phyloP scores from a whole-genome alignment of 2,113 vertebrate genomes.

The Grus americana region DNA sequence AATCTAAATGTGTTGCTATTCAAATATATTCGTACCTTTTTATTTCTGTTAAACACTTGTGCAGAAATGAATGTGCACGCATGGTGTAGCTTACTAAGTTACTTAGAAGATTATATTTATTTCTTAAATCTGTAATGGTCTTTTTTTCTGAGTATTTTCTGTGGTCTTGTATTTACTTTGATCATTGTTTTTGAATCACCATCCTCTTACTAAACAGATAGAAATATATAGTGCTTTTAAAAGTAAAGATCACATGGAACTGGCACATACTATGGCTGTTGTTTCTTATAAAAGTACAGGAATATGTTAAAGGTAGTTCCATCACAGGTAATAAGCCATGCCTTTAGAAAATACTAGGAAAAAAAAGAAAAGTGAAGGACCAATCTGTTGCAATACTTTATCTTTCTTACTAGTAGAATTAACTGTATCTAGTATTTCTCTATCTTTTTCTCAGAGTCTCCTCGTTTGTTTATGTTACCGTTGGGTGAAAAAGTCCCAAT shows the following conservation, averaged over 20 bases:
- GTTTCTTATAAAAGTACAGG: neutral
- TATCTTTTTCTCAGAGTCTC: neutral
- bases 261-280: neutral
- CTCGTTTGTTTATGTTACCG: neutral
- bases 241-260: neutral
- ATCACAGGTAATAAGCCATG: neutral
- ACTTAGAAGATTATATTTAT: neutral
- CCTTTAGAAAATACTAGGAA: neutral
- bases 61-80: neutral
- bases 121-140: neutral
- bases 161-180: neutral
- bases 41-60: neutral
- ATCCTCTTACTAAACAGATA: neutral
- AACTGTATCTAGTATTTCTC: neutral
- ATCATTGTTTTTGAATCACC: neutral
- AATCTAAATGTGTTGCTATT: neutral
- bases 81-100: neutral
- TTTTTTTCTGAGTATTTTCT: neutral
- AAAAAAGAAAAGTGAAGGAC: neutral
- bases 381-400: neutral
- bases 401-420: neutral
- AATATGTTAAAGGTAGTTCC: neutral
- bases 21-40: neutral
- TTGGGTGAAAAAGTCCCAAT: neutral
- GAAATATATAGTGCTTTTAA: neutral